Evolutionary conservation across 2,888 invertebrate genomes (phyloP).

Genomic region (Plebejus melissa): DNA sequence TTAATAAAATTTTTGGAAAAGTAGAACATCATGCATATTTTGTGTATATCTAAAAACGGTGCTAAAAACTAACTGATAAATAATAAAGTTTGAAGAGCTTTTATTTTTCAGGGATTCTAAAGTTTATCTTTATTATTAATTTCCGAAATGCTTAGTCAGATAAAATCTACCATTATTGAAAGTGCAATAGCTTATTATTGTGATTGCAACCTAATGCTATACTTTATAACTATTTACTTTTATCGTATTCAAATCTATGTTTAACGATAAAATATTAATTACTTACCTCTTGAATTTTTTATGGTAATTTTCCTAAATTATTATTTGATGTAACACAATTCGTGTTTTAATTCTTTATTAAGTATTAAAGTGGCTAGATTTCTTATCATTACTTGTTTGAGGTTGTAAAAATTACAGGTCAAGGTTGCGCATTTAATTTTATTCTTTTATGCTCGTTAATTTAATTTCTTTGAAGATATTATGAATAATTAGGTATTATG

Average conservation of each 20-base stretch:
- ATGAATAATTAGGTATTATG: neutral
- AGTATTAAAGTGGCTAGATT: neutral
- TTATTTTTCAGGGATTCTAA: neutral
- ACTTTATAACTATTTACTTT: neutral
- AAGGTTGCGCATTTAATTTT: neutral
- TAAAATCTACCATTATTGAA: neutral
- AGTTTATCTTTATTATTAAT: neutral
- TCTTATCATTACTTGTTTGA: constrained; percentile 15
- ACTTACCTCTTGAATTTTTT: neutral
- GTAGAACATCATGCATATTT: neutral
- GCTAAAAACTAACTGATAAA: too few species aligned
- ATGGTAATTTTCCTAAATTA: neutral
- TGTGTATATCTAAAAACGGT: too few species aligned
- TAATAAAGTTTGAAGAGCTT: neutral
- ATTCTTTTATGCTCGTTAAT: neutral
- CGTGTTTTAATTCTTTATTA: neutral
- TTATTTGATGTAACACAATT: neutral
- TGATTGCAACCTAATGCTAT: neutral
- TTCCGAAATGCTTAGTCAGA: neutral
- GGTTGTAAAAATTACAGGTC: constrained; percentile 4
- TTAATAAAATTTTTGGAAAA: neutral
- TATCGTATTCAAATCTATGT: neutral
- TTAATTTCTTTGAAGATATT: neutral
- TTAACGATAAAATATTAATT: neutral
- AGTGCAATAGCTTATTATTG: neutral